Percentiles rank a stretch among this genome's conserved stretches.
These are phyloP conservation scores for Pachyuromys duprasi DNA, from an alignment of 2,797 vertebrate species.

Conservation along the genomic window DNA sequence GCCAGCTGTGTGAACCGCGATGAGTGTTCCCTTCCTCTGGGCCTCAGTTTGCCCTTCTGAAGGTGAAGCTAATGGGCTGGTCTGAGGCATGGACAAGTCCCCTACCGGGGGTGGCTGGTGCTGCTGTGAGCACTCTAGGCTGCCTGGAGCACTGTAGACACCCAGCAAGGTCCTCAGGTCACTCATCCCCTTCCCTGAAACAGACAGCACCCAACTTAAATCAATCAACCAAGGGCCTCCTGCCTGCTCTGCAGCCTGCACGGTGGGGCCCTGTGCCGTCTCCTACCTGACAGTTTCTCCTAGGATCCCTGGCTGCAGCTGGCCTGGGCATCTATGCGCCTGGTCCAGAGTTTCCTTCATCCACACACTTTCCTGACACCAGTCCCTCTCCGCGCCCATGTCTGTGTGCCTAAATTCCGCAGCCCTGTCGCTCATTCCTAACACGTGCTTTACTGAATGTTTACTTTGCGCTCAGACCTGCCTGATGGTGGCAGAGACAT, in stretches of 20 bases:
- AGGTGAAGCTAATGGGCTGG: background rate
- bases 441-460: background rate
- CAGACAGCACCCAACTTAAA: background rate
- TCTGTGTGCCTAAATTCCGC: background rate
- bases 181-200: background rate
- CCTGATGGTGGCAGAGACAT: background rate
- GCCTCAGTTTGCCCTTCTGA: background rate
- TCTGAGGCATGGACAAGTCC: fast-evolving
- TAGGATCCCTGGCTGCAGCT: background rate
- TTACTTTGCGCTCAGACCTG: background rate
- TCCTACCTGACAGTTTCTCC: background rate
- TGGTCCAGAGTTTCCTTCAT: background rate
- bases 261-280: too few species aligned
- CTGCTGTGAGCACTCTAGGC: background rate
- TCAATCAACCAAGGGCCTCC: background rate
- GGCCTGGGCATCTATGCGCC: fast-evolving
- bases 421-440: background rate
- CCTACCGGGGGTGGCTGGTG: background rate
- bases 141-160: background rate
- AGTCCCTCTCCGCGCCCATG: background rate
- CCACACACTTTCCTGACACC: background rate
- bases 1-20: background rate
- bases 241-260: background rate
- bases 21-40: background rate
- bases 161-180: background rate